Conservation (phyloP, 2,797 vertebrate species). For the Lutjanus argentimaculatus region DNA sequence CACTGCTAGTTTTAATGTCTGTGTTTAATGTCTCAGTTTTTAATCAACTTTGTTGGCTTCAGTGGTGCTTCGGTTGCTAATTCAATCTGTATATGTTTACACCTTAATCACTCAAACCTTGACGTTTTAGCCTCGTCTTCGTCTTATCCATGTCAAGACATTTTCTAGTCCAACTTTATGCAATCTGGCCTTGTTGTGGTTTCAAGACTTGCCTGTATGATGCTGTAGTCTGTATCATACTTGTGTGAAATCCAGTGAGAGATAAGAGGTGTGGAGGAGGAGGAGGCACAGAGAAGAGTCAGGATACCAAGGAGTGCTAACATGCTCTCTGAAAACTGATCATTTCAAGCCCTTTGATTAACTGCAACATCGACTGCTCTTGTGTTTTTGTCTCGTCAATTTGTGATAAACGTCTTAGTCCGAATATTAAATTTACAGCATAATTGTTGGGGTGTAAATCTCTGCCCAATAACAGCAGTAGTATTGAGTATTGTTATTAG, state of each 20-base stretch:
- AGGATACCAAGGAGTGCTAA: conserved; percentile 8
- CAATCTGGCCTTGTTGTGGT: conserved; percentile 4
- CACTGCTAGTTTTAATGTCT: neutral
- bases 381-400: conserved; percentile 31
- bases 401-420: conserved; percentile 30
- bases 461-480: conserved; percentile 31
- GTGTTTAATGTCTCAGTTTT: neutral
- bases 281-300: conserved; percentile 20
- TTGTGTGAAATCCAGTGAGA: conserved; percentile 20
- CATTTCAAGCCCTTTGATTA: conserved; percentile 5
- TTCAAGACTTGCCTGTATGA: neutral
- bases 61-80: neutral
- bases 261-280: conserved; percentile 28
- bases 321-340: conserved; percentile 4
- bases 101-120: conserved; percentile 22
- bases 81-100: conserved; percentile 29
- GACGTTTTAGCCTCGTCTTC: conserved; percentile 18
- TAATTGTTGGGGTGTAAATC: conserved; percentile 43
- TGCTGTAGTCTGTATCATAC: neutral
- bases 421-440: conserved; percentile 30
- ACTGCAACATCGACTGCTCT: neutral
- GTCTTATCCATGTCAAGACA: conserved; percentile 9
- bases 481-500: conserved; percentile 48
- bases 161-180: neutral
- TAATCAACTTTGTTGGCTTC: neutral